Evolutionary conservation across 2,888 invertebrate genomes (phyloP), one percentile per base, ranked within the genome.

Genomic region (Colostygia pectinataria): DNA sequence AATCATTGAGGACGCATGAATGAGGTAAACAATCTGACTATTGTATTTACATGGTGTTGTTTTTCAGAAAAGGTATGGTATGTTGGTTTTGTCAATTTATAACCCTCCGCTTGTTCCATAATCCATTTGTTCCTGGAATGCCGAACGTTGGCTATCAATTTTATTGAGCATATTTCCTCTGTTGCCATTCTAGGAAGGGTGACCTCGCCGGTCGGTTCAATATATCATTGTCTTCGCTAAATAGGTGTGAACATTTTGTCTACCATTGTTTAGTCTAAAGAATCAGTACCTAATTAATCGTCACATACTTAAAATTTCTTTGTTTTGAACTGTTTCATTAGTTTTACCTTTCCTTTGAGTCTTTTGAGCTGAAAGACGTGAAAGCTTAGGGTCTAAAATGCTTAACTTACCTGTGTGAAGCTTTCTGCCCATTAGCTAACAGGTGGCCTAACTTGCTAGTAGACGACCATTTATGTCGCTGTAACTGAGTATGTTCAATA

Each of bases 201-300:
- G 58, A 59, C 61, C 64, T 61, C 59, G 61, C 56, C 53, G 49
- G 61, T 57, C 56, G 48, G 51, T 54, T 63, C 53, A 54, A 61
- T 63, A 59, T 57, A 59, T 66, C 62, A 68, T 67, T 68, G 70
- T 70, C 57, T 62, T 53, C 41, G 48, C 58, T 49, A 57, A 59
- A 65, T 64, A 63, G 63, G 59, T 53, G 58, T 59, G 59, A 59
- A 55, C 45, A 53, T 53, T 53, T 34, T 51, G 43, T 50, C 36
- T 23, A 40, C 55, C 29, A 61, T 57, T 61, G 59, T 59, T 53
- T 32, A 12, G 24, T 37, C 38, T 23, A 46, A 49, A 34, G 39
- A 39, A 41, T 25, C 25, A 12, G 18, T n/a, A n/a, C n/a, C 31
- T 31, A 51, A n/a, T 40, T 43, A 47, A 38, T 50, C 44, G 43